Evolutionary conservation across 1,140 invertebrate genomes (phyloP), one percentile per base, ranked within the genome.

Genomic region (Drusus annulatus): DNA sequence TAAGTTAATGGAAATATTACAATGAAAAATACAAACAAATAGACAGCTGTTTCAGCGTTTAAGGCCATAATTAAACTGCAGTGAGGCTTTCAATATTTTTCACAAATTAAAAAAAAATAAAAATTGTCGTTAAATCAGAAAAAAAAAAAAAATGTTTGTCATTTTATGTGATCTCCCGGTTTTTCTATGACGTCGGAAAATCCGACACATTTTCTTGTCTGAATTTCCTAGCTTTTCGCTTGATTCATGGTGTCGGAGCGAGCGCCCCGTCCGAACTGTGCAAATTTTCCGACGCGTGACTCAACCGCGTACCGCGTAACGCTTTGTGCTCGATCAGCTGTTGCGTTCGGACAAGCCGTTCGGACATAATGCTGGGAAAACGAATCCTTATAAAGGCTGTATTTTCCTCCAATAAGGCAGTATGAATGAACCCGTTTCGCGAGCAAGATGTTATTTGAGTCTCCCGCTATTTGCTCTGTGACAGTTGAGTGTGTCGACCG

Each of bases 131-230:
- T n/a, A n/a, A n/a, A n/a, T n/a, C n/a, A n/a, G n/a, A n/a, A n/a
- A n/a, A n/a, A n/a, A 28, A 28, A 28, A 28, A 28, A 28, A 28
- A 28, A 28, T 28, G 25, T 31, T 28, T 1, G 2, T 3, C 0
- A n/a, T 56, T 56, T 56, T 63, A 25, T 62, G 58, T 62, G 6
- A 65, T 3, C 21, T 16, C 25, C 62, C 62, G 17, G 6, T 65
- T 31, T 28, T 25, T 2, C 17, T 65, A 31, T 65, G 62, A 65
- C 62, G 62, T 65, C 8, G 62, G 62, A 65, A 65, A 65, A 65
- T 15, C 25, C 8, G n/a, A 28, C 62, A 16, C 62, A 31, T 65
- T 31, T 65, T 65, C 62, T 28, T 3, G 21, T 6, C 16, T n/a
- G 28, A 65, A 65, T 16, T 28, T 31, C 62, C 62, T 28, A 23